Evolutionary conservation across 1,140 invertebrate genomes (phyloP).

Genomic region (Lasaia peninsularis): DNA sequence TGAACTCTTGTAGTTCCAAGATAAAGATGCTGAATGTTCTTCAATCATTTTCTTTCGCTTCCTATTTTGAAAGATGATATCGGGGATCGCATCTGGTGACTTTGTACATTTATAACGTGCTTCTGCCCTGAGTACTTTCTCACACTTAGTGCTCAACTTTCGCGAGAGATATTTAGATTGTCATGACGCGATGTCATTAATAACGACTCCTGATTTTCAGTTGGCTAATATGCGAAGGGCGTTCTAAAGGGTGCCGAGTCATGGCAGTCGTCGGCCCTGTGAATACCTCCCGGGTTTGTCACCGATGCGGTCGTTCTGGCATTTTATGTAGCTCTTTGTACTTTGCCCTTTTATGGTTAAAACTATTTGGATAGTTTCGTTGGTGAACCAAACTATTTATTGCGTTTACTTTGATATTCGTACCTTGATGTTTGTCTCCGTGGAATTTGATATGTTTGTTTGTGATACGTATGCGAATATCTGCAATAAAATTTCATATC

Average conservation of each 20-base stretch:
- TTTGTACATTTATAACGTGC: constrained; percentile 51
- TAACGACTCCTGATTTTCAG: constrained; percentile 75
- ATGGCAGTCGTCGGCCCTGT: constrained; percentile 50
- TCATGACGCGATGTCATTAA: constrained; percentile 71
- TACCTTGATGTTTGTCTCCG: constrained; percentile 25
- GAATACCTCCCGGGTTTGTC: constrained; percentile 70
- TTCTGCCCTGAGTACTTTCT: constrained; percentile 45
- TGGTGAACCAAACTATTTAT: constrained; percentile 60
- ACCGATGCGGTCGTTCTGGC: constrained; percentile 67
- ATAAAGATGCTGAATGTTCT: constrained; percentile 74
- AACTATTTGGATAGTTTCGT: constrained; percentile 68
- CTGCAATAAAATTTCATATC: background rate
- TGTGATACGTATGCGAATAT: background rate
- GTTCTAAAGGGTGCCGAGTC: constrained; percentile 62
- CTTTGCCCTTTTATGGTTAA: constrained; percentile 61
- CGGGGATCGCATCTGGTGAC: constrained; percentile 62
- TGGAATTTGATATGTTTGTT: constrained; percentile 20
- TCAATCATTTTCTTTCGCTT: constrained; percentile 67
- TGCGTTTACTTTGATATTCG: constrained; percentile 55
- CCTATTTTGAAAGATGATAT: constrained; percentile 63
- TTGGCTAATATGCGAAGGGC: constrained; percentile 67
- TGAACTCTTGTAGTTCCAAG: constrained; percentile 73
- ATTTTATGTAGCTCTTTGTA: constrained; percentile 75
- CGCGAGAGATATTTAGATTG: constrained; percentile 64
- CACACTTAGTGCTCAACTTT: constrained; percentile 55